A percentile compares a stretch with the other conserved stretches of the same genome.
phyloP scores from a whole-genome alignment of 2,888 invertebrate genomes.

The Pollenia angustigena region DNA sequence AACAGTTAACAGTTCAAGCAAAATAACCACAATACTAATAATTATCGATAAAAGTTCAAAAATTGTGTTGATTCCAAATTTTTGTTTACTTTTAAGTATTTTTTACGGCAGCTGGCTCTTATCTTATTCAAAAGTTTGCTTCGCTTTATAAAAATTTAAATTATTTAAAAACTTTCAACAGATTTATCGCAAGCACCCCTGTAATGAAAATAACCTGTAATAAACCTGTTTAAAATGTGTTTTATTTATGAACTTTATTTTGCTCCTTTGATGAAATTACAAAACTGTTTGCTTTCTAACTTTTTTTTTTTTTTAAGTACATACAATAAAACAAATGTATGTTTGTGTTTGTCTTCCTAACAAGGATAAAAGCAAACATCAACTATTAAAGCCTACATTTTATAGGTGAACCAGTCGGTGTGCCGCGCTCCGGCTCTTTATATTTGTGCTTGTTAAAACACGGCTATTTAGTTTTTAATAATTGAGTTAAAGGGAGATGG shows the following conservation, averaged over 20 bases:
- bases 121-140: too few species aligned
- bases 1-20: too few species aligned
- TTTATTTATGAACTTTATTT: background rate
- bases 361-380: constrained; percentile 29
- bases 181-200: background rate
- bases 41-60: too few species aligned
- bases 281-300: background rate
- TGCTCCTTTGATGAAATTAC: background rate
- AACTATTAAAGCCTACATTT: constrained; percentile 17
- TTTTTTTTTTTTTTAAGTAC: background rate
- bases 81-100: too few species aligned
- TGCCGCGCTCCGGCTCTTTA: background rate
- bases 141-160: too few species aligned
- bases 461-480: constrained; percentile 51
- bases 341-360: background rate
- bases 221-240: background rate
- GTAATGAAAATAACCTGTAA: background rate
- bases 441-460: constrained; percentile 17
- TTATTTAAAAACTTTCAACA: too few species aligned
- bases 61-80: too few species aligned
- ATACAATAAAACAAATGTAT: background rate
- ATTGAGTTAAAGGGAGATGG: constrained; percentile 37
- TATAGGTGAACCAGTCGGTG: background rate
- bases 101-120: too few species aligned
- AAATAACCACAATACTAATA: too few species aligned